A percentile compares a stretch with the other conserved stretches of the same genome.
These are phyloP conservation scores for Galendromus occidentalis DNA, from an alignment of 1,140 invertebrate species.

Conservation along the genomic window DNA sequence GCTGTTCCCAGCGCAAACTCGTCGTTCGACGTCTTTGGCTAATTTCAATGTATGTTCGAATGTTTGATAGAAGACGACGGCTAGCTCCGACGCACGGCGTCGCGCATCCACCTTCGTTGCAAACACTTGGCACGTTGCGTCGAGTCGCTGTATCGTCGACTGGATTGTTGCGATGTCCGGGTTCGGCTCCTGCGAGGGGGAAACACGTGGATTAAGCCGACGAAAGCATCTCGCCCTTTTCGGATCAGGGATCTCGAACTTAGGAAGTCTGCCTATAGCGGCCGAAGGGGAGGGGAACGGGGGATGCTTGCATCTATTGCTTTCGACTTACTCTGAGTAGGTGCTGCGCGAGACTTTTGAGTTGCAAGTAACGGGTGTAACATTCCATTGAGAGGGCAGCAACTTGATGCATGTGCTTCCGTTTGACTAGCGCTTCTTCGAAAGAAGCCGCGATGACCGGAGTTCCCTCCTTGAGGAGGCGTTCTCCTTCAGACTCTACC, in stretches of 20 bases:
- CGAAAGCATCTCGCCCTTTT: too few relatives aligned
- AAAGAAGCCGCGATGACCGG: background rate
- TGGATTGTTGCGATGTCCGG: background rate
- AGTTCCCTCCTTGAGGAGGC: background rate
- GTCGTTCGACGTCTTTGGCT: background rate
- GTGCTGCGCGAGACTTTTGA: slow-evolving; percentile 1
- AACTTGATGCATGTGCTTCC: slow-evolving; percentile 7
- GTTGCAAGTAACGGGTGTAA: background rate
- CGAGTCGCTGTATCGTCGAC: background rate
- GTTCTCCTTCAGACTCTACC: slow-evolving; percentile 5
- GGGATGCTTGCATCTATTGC: background rate
- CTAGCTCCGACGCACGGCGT: background rate
- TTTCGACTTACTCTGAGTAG: background rate
- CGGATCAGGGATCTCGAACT: too few relatives aligned
- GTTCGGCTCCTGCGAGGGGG: background rate
- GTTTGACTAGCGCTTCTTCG: background rate
- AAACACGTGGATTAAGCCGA: too few relatives aligned
- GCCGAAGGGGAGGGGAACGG: too few relatives aligned
- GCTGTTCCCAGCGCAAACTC: slow-evolving; percentile 1
- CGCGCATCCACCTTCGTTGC: slow-evolving; percentile 4
- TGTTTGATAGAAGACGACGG: slow-evolving; percentile 1
- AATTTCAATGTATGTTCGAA: background rate
- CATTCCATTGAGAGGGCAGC: background rate
- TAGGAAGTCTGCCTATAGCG: too few relatives aligned
- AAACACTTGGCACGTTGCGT: background rate